Conservation (phyloP, 2,797 vertebrate genomes). For the Novumbra hubbsi region DNA sequence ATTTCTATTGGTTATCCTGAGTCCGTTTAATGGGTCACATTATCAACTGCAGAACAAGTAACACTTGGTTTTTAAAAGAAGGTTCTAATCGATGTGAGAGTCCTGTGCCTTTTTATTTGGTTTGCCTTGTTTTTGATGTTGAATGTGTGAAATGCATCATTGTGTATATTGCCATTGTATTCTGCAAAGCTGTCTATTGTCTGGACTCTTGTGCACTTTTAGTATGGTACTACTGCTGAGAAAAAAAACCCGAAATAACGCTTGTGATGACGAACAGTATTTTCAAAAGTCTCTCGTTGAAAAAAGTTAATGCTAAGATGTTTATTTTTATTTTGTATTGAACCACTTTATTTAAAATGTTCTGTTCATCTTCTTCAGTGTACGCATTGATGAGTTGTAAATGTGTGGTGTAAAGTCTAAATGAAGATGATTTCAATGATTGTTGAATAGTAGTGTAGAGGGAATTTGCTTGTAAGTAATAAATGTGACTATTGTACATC, state of each 20-base stretch:
- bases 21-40: conserved; percentile 66
- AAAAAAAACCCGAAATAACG: conserved; percentile 52
- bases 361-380: conserved; percentile 52
- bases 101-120: conserved; percentile 90
- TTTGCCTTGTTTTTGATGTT: conserved; percentile 89
- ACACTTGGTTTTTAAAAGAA: conserved; percentile 53
- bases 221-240: conserved; percentile 88
- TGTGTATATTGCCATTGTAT: conserved; percentile 81
- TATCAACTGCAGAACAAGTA: conserved; percentile 51
- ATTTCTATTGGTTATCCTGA: conserved; percentile 78
- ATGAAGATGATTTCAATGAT: conserved; percentile 37
- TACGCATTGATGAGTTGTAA: conserved; percentile 81
- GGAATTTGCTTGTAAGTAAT: conserved; percentile 86
- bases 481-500: conserved; percentile 84
- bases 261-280: conserved; percentile 81
- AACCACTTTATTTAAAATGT: conserved; percentile 62
- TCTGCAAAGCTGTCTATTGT: conserved; percentile 81
- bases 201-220: conserved; percentile 81
- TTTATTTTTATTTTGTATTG: conserved; percentile 56
- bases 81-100: conserved; percentile 84
- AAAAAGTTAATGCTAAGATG: conserved; percentile 63
- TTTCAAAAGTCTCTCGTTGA: conserved; percentile 69
- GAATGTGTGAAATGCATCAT: conserved; percentile 88
- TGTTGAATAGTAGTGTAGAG: conserved; percentile 69
- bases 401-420: conserved; percentile 63